Percentiles rank a stretch among this genome's conserved stretches.
phyloP scores from a whole-genome alignment of 2,888 invertebrate species.

The Lasius fuliginosus region DNA sequence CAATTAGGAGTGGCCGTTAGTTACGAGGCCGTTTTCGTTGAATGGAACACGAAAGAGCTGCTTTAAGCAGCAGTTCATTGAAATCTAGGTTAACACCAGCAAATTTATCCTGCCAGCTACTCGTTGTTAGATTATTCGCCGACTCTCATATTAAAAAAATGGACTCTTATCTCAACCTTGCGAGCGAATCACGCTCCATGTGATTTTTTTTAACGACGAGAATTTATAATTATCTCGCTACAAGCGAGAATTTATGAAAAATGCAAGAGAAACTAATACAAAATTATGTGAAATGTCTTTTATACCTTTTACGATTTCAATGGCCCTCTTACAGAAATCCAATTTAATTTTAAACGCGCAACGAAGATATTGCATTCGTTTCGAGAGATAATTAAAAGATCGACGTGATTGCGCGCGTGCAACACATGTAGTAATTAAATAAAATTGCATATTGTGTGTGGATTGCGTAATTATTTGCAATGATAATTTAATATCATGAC shows the following conservation, averaged over 20 bases:
- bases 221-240: conserved; percentile 2
- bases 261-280: not conserved
- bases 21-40: conserved; percentile 59
- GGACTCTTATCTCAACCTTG: conserved; percentile 3
- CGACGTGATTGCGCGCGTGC: not conserved
- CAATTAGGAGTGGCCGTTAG: conserved; percentile 75
- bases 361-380: not conserved
- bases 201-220: conserved; percentile 58
- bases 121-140: conserved; percentile 64
- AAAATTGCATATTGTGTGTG: conserved; percentile 2
- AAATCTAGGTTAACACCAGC: conserved; percentile 75
- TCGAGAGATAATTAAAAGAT: conserved; percentile 21
- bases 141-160: not conserved
- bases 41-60: conserved; percentile 65
- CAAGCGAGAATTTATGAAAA: not conserved
- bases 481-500: conserved; percentile 26
- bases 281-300: not conserved
- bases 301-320: not conserved
- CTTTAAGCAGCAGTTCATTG: conserved; percentile 70
- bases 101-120: conserved; percentile 62
- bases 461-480: conserved; percentile 14
- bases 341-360: not conserved
- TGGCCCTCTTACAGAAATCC: not conserved
- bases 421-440: conserved; percentile 13
- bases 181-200: conserved; percentile 25